Base-by-base conservation (phyloP, 2,113 vertebrate species). In the Equus quagga region DNA sequence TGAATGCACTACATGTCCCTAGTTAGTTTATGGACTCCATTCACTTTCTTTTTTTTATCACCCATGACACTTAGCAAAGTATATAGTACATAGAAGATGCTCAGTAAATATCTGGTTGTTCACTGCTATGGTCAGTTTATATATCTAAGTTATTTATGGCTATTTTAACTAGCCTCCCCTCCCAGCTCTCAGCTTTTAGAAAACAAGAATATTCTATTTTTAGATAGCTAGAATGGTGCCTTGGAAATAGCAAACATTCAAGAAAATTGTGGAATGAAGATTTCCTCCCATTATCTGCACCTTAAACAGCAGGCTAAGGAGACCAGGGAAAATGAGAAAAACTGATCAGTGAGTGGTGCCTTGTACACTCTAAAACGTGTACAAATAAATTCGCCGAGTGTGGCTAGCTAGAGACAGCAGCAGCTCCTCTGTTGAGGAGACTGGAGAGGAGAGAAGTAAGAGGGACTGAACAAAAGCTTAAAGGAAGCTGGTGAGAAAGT, bases 141-240 rank as follows among this genome's bases (percentile, higher is more conserved):
- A 4, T 19, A 73, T n/a, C 4, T 10, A 65, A 89, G 6, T 89
- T 76, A 33, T 65, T 79, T 78, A 64, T 83, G 46, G 73, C 36
- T 75, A 89, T 76, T 69, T 91, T 76, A 89, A 76, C 3, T 78
- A 44, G 1, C 17, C 8, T 51, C 14, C 2, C 2, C 33, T 95
- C 21, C 23, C 82, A 86, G 12, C 44, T 79, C 23, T 89, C 18
- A 69, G 28, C 26, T 94, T 60, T 54, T 46, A 90, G n/a, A 92
- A 94, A 69, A 72, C 9, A 70, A 83, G 56, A 90, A 82, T 91
- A 81, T 91, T 58, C 36, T 49, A 28, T 86, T 85, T 83, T 90
- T 65, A 13, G 72, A 81, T 11, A 78, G 56, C 41, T 84, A 88
- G 18, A 6, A 82, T 1, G 67, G 28, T 51, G 21, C 11, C 26